phyloP scores from a whole-genome alignment of 2,888 invertebrate species.

The Rhaphigaster nebulosa region DNA sequence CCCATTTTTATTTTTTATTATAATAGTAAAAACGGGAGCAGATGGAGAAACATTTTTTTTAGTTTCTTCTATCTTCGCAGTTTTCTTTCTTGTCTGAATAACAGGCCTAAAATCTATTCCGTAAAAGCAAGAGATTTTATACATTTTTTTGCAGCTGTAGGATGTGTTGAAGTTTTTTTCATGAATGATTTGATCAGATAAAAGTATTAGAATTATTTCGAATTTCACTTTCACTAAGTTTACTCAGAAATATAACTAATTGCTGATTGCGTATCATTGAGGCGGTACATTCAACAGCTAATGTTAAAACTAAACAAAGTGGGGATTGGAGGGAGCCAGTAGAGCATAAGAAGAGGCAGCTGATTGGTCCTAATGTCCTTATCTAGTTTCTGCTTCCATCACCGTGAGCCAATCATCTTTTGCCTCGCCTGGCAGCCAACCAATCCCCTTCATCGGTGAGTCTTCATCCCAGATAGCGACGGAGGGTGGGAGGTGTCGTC shows the following conservation, averaged over 20 bases:
- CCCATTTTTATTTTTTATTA: background rate
- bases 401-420: slow-evolving; percentile 25
- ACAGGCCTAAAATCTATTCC: background rate
- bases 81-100: background rate
- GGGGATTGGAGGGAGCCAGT: background rate
- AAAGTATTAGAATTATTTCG: no score
- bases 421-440: slow-evolving; percentile 22
- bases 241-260: background rate
- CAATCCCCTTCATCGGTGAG: background rate
- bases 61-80: background rate
- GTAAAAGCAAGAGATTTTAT: background rate
- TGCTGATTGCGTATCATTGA: background rate
- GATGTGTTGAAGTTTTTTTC: background rate
- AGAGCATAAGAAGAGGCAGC: background rate
- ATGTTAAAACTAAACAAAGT: background rate
- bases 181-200: no score
- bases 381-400: slow-evolving; percentile 40
- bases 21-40: background rate
- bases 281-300: background rate
- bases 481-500: background rate
- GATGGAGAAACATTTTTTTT: background rate
- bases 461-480: background rate
- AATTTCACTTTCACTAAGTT: no score
- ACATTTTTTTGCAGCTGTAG: background rate
- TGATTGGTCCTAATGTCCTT: slow-evolving; percentile 28